phyloP scores from a whole-genome alignment of 2,797 vertebrate genomes.

The Chanos chanos region DNA sequence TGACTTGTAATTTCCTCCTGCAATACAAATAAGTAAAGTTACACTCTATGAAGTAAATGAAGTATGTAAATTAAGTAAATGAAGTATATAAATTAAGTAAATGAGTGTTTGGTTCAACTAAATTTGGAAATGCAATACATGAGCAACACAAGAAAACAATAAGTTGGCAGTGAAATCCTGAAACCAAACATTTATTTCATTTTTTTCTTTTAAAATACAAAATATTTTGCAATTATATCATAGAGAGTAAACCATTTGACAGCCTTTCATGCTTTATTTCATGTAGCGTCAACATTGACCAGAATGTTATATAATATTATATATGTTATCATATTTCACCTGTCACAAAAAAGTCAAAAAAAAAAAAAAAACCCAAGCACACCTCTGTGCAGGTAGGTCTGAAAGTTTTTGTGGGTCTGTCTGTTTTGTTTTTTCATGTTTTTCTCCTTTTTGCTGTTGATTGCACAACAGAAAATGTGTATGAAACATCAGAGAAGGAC shows the following conservation, averaged over 20 bases:
- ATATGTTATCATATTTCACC: slow-evolving; percentile 58
- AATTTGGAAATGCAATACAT: too few relatives aligned
- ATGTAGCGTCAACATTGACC: slow-evolving; percentile 78
- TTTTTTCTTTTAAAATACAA: slow-evolving; percentile 89
- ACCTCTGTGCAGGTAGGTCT: slow-evolving; percentile 40
- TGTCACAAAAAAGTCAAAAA: slow-evolving; percentile 45
- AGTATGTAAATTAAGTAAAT: too few relatives aligned
- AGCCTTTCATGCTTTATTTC: slow-evolving; percentile 83
- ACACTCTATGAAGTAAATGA: too few relatives aligned
- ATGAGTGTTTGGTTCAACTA: too few relatives aligned
- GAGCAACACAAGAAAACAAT: too few relatives aligned
- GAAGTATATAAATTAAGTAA: too few relatives aligned
- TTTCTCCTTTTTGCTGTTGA: slow-evolving; percentile 18
- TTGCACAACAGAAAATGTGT: slow-evolving; percentile 63
- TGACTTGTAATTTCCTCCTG: too few relatives aligned
- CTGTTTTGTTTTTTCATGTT: neutral
- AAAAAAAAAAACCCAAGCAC: slow-evolving; percentile 54
- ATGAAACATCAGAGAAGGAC: slow-evolving; percentile 55
- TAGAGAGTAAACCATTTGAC: slow-evolving; percentile 81
- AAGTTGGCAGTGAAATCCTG: slow-evolving; percentile 71
- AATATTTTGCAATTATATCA: slow-evolving; percentile 85
- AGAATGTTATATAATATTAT: slow-evolving; percentile 67
- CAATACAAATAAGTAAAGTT: too few relatives aligned
- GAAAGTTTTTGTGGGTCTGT: slow-evolving; percentile 42
- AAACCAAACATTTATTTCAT: slow-evolving; percentile 94